These are phyloP conservation scores for Polyodon spathula DNA, from an alignment of 2,113 vertebrate species.

Conservation along the genomic window DNA sequence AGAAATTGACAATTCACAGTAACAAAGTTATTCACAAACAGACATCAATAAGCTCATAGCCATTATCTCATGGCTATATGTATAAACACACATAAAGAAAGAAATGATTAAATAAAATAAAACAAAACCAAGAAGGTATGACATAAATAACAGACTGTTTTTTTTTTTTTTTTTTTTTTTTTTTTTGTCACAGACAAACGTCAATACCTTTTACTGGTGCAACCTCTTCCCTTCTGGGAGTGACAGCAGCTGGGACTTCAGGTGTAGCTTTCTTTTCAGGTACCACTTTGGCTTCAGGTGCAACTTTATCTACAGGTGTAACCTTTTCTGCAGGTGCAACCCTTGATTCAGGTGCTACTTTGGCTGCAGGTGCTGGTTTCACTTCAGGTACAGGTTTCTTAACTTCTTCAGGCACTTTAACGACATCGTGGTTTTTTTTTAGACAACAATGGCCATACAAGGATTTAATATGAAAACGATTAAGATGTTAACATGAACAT, in stretches of 20 bases:
- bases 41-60: no score
- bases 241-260: no score
- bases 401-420: slow-evolving; percentile 39
- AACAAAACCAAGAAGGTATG: no score
- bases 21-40: no score
- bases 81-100: no score
- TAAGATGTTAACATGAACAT: no score
- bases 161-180: no score
- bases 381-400: slow-evolving; percentile 30
- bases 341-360: slow-evolving; percentile 13
- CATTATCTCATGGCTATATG: no score
- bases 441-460: slow-evolving; percentile 19
- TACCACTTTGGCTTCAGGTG: slow-evolving; percentile 18
- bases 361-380: slow-evolving; percentile 22
- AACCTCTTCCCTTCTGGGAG: no score
- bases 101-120: no score
- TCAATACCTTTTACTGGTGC: slow-evolving; percentile 39
- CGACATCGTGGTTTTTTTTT: slow-evolving; percentile 28
- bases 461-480: slow-evolving; percentile 5
- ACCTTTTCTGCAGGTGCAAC: slow-evolving; percentile 17
- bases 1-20: no score
- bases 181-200: slow-evolving; percentile 18
- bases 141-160: no score
- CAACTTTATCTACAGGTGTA: slow-evolving; percentile 22
- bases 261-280: slow-evolving; percentile 22